Conservation (phyloP, 1,140 invertebrate genomes). For the Probaryconus sp. region DNA sequence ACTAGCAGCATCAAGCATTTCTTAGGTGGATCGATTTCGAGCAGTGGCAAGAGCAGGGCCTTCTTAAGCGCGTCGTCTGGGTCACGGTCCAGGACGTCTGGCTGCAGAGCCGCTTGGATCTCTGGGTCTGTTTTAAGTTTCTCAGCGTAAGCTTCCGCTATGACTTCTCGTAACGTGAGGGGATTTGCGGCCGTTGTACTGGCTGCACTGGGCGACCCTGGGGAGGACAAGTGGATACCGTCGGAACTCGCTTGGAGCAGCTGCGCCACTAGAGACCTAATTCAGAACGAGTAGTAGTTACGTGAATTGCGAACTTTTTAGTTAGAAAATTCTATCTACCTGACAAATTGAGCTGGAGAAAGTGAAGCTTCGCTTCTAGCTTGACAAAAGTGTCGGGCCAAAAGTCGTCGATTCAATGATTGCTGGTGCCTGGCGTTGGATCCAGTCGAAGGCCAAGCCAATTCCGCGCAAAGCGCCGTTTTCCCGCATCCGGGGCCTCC, state of each 20-base stretch:
- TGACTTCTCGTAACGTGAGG: conserved; percentile 68
- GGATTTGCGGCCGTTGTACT: conserved; percentile 46
- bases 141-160: conserved; percentile 90
- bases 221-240: conserved; percentile 67
- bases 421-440: conserved; percentile 83
- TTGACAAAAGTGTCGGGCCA: conserved; percentile 91
- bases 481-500: conserved; percentile 94
- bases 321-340: conserved; percentile 67
- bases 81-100: conserved; percentile 87
- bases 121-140: conserved; percentile 87
- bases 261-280: conserved; percentile 87
- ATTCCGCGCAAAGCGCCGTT: conserved; percentile 89
- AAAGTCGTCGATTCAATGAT: conserved; percentile 85
- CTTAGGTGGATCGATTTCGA: conserved; percentile 90
- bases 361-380: conserved; percentile 79
- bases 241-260: conserved; percentile 74
- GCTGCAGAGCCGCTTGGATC: conserved; percentile 84
- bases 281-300: background rate
- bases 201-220: conserved; percentile 50
- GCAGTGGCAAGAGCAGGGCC: conserved; percentile 89
- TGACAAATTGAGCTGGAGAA: conserved; percentile 89
- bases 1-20: conserved; percentile 91
- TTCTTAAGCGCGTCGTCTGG: conserved; percentile 95
- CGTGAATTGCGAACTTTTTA: background rate
- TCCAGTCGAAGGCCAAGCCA: conserved; percentile 85